phyloP scores from a whole-genome alignment of 2,888 invertebrate species.

The Macrophya annulata region DNA sequence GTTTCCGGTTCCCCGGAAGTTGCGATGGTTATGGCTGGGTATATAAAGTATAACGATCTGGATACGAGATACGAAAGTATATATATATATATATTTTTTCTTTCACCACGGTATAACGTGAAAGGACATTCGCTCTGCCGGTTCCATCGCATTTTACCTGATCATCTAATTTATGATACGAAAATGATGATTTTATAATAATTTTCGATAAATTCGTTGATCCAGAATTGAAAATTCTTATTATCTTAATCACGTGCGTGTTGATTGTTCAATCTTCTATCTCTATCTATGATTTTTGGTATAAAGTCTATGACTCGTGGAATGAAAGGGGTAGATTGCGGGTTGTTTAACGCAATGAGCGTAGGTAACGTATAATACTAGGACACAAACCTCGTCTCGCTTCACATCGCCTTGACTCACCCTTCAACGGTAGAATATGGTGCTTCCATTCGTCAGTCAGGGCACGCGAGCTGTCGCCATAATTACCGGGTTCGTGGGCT shows the following conservation, averaged over 20 bases:
- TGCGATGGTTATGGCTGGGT: neutral
- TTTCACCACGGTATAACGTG: neutral
- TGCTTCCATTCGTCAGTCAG: constrained; percentile 45
- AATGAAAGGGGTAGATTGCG: neutral
- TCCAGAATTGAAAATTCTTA: neutral
- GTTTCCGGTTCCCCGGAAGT: constrained; percentile 41
- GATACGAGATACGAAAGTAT: constrained; percentile 14
- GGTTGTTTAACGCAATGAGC: constrained; percentile 27
- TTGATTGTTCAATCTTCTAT: neutral
- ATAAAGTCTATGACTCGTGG: neutral
- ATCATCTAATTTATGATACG: neutral
- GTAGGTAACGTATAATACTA: neutral
- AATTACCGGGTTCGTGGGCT: constrained; percentile 72
- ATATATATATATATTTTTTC: neutral
- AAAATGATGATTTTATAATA: neutral
- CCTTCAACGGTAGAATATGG: neutral
- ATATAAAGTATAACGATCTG: neutral
- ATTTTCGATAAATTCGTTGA: neutral
- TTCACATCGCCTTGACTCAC: neutral
- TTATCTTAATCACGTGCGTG: neutral
- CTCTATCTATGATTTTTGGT: no score
- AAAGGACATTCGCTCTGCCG: constrained; percentile 22
- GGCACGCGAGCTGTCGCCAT: constrained; percentile 59
- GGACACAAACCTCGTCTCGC: neutral
- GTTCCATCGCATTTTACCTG: neutral